These are phyloP conservation scores for Charanyca ferruginea DNA, from an alignment of 2,888 invertebrate species.

Conservation along the genomic window DNA sequence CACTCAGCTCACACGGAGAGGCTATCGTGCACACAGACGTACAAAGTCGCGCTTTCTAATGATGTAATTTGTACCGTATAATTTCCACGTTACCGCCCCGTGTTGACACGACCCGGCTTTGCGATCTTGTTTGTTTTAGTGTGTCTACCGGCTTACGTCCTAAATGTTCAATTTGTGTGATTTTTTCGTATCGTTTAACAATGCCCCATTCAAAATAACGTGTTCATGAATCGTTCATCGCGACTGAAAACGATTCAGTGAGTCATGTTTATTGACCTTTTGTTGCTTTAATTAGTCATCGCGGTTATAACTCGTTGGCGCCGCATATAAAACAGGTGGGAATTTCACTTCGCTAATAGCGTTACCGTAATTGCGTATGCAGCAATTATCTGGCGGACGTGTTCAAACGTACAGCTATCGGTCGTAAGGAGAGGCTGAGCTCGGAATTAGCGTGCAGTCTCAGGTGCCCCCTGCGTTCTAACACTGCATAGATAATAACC, in stretches of 20 bases:
- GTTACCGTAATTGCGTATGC: constrained; percentile 82
- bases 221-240: constrained; percentile 72
- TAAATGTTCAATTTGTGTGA: constrained; percentile 67
- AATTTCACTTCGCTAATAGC: constrained; percentile 74
- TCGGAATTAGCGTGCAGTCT: constrained; percentile 75
- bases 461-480: constrained; percentile 71
- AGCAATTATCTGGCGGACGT: constrained; percentile 81
- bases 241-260: constrained; percentile 75
- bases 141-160: constrained; percentile 59
- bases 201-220: constrained; percentile 70
- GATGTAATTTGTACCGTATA: constrained; percentile 86
- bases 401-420: constrained; percentile 76
- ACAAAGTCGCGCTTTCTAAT: constrained; percentile 79
- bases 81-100: constrained; percentile 79
- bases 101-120: constrained; percentile 68
- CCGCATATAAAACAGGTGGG: constrained; percentile 62
- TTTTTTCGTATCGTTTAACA: constrained; percentile 70
- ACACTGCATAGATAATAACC: constrained; percentile 62
- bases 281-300: constrained; percentile 83
- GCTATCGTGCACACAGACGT: constrained; percentile 69
- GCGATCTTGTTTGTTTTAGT: constrained; percentile 71
- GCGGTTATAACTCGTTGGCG: constrained; percentile 55
- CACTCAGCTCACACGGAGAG: constrained; percentile 28
- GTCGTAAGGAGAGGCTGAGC: constrained; percentile 73
- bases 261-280: constrained; percentile 80